Evolutionary conservation across 2,113 vertebrate species (phyloP).

Genomic region (Poeciliopsis turrubarensis): DNA sequence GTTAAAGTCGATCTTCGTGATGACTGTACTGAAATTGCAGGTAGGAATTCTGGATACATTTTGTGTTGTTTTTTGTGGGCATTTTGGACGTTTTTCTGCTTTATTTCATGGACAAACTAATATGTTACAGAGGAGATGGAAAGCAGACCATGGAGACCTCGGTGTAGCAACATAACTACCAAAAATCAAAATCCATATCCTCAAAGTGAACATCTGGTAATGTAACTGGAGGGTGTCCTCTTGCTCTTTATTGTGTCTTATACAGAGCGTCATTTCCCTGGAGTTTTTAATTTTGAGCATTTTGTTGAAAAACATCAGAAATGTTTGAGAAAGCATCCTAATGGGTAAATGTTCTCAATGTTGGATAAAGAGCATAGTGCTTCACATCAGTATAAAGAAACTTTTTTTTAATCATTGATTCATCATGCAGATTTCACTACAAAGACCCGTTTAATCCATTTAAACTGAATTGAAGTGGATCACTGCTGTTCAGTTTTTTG

Average conservation of each 20-base stretch:
- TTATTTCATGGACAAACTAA: background rate
- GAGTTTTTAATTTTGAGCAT: too few relatives aligned
- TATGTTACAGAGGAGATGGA: constrained; percentile 45
- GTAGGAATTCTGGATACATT: constrained; percentile 28
- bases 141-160: constrained; percentile 62
- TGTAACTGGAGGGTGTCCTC: background rate
- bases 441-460: background rate
- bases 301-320: background rate
- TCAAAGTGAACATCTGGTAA: constrained; percentile 48
- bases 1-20: background rate
- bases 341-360: background rate
- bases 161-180: background rate
- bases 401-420: background rate
- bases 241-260: background rate
- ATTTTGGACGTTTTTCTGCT: background rate
- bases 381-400: background rate
- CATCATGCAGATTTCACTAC: background rate
- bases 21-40: constrained; percentile 17
- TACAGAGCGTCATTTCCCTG: background rate
- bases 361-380: background rate
- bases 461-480: background rate
- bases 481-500: background rate
- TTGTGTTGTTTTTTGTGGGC: background rate
- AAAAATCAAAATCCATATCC: constrained; percentile 9
- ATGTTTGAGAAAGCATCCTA: background rate